Conservation (phyloP, 2,113 vertebrate genomes). For the Dascyllus trimaculatus region DNA sequence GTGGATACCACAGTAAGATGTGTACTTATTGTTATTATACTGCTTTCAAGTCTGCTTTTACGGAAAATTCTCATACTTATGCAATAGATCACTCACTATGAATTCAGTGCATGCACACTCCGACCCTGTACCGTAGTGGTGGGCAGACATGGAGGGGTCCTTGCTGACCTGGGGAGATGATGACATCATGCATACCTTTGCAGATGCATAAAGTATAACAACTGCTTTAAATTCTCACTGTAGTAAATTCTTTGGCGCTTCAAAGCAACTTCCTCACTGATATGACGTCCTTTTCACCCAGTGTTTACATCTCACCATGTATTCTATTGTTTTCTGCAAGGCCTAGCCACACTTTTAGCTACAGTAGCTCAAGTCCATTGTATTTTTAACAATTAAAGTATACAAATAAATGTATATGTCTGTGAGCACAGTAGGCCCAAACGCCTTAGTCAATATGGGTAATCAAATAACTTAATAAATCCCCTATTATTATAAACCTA, state of each 20-base stretch:
- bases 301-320: conserved; percentile 7
- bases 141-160: too few species aligned
- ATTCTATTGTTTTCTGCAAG: not conserved
- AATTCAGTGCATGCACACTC: too few species aligned
- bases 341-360: not conserved
- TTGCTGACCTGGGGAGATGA: too few species aligned
- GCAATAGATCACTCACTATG: too few species aligned
- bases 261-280: not conserved
- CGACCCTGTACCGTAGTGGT: too few species aligned
- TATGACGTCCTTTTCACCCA: not conserved
- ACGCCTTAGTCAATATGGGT: not conserved
- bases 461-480: not conserved
- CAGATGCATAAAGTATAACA: too few species aligned
- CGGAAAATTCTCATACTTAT: too few species aligned
- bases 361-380: not conserved
- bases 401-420: not conserved
- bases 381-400: not conserved
- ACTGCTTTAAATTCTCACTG: not conserved
- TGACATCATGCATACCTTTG: too few species aligned
- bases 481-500: not conserved
- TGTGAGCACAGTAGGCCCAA: not conserved
- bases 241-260: conserved; percentile 7
- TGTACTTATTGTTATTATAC: too few species aligned
- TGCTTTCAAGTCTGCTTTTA: too few species aligned
- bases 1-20: too few species aligned